phyloP scores from a whole-genome alignment of 2,888 invertebrate species.

The Tetragonisca angustula region DNA sequence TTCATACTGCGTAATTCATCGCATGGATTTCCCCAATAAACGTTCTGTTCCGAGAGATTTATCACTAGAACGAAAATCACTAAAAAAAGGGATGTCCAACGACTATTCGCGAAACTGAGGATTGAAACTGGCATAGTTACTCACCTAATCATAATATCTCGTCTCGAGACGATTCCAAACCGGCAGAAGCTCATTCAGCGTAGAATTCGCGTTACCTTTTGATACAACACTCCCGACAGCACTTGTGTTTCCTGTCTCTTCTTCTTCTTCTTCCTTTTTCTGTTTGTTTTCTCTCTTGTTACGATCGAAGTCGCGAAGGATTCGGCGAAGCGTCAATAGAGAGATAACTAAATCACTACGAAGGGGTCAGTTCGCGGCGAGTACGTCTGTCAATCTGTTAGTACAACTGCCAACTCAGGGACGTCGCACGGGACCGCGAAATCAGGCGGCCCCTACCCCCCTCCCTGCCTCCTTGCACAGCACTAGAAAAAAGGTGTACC shows the following conservation, averaged over 20 bases:
- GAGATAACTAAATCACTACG: conserved; percentile 82
- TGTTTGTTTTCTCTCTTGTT: conserved; percentile 37
- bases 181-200: conserved; percentile 75
- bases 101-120: not conserved
- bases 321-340: conserved; percentile 78
- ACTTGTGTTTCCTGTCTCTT: conserved; percentile 10
- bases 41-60: not conserved
- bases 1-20: too few relatives aligned
- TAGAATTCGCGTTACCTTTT: conserved; percentile 53
- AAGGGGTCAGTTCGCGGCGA: conserved; percentile 80
- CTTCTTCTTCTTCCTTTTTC: too few relatives aligned
- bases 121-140: conserved; percentile 48
- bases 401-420: conserved; percentile 76
- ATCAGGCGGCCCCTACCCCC: conserved; percentile 67
- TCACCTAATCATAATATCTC: conserved; percentile 84
- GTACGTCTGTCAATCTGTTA: conserved; percentile 81
- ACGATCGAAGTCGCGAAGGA: conserved; percentile 60
- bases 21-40: too few relatives aligned
- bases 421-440: conserved; percentile 73
- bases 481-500: conserved; percentile 51
- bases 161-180: conserved; percentile 71
- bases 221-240: conserved; percentile 65
- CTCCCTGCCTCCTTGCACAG: not conserved
- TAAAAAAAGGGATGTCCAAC: not conserved
- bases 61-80: not conserved